Evolutionary conservation across 2,113 vertebrate genomes (phyloP), one percentile per base, ranked within the genome.

Genomic region (Anser brachyrhynchus): DNA sequence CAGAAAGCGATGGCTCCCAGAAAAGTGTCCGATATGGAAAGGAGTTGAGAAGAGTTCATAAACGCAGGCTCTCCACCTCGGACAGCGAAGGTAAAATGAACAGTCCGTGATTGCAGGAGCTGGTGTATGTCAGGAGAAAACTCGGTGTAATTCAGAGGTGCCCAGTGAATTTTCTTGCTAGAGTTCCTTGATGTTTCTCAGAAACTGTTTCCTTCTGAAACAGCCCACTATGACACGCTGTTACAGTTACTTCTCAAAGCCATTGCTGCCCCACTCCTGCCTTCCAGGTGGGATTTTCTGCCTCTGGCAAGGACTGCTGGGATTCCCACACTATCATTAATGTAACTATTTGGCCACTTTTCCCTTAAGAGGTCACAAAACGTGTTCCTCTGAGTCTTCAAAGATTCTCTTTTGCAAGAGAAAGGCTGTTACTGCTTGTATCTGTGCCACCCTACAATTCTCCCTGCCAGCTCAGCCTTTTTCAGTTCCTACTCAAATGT

Each of bases 1-100:
- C 99, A 1, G 99, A 99, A 73, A 99, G 99, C 1, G 99, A 99
- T 21, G 98, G 98, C 85, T 99, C 99, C 26, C 98, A 97, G 82
- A 98, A 98, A 21, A 98, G 98, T 39, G 96, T 98, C 87, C 97
- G 98, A 21, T 92, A 98, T 3, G 96, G 97, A n/a, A 98, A 98
- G 94, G 98, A 97, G 43, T 97, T 98, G 65, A 97, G 98, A 87
- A 97, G 98, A 90, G 86, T 97, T 51, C 98, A 98, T 26, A 98
- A 98, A 33, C 98, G 99, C 72, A 98, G 97, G 51, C 98, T 99
- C 19, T 99, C 99, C 91, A 99, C 98, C 80, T 99, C 99, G 39
- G 99, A 99, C 66, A 99, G 99, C 35, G 98, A 99, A 94, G 99
- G 99, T 99, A 96, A 97, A 93, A 58, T 37, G n/a, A 46, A 69